These are phyloP conservation scores for Canis aureus DNA, from an alignment of 2,113 vertebrate species.

Conservation along the genomic window DNA sequence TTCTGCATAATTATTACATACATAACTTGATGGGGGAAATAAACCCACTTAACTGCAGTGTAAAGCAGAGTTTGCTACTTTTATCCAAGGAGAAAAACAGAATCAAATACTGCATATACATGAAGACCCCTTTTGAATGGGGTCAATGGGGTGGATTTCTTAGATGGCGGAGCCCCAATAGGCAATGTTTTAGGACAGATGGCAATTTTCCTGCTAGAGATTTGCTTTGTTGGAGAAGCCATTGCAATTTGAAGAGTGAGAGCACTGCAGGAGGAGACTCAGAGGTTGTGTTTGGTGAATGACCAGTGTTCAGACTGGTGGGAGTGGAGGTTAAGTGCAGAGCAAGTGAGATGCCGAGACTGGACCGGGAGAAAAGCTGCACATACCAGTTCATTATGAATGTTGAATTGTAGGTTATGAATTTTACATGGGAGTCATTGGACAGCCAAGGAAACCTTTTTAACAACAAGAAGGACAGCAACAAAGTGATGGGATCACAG, in stretches of 20 bases:
- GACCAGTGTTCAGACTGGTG: neutral
- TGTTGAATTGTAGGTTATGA: neutral
- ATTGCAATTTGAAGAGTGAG: neutral
- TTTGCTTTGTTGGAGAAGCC: too few species aligned
- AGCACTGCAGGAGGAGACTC: neutral
- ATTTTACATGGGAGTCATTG: too few species aligned
- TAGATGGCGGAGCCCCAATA: too few species aligned
- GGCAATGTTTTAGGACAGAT: neutral
- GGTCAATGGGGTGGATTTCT: neutral
- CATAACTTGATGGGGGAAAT: neutral
- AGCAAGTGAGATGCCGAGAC: neutral
- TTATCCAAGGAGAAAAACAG: neutral
- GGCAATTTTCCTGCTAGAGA: neutral
- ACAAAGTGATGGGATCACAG: neutral
- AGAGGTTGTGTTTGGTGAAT: neutral
- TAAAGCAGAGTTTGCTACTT: neutral
- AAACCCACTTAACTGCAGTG: neutral
- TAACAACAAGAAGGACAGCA: neutral
- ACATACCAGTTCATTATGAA: neutral
- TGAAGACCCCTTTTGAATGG: neutral
- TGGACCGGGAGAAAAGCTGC: neutral
- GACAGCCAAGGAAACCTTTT: neutral
- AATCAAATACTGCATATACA: too few species aligned
- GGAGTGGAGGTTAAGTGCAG: neutral
- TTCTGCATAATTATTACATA: neutral